Conservation (phyloP, 1,140 invertebrate genomes). For the Neelides sp. region DNA sequence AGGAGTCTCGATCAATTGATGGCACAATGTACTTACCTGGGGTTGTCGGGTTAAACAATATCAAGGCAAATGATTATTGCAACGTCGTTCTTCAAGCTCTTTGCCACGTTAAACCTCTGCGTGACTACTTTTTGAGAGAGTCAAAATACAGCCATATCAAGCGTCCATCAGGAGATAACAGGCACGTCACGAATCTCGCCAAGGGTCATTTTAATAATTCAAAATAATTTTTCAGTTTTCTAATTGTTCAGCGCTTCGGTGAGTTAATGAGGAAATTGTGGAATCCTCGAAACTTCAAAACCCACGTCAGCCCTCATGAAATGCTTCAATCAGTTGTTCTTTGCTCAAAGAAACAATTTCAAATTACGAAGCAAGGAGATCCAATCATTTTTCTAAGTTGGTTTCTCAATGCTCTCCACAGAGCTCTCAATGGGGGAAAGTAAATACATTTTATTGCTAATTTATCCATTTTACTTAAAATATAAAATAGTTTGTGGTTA, state of each 20-base stretch:
- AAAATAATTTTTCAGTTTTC: constrained; percentile 40
- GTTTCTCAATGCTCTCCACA: constrained; percentile 87
- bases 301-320: constrained; percentile 98
- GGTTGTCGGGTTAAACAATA: constrained; percentile 95
- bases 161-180: constrained; percentile 80
- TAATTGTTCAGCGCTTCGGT: constrained; percentile 92
- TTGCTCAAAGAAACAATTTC: constrained; percentile 95
- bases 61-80: constrained; percentile 98
- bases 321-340: constrained; percentile 98
- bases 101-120: constrained; percentile 81
- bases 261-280: constrained; percentile 95
- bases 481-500: constrained; percentile 9
- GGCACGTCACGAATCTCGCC: constrained; percentile 31
- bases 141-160: constrained; percentile 80
- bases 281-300: constrained; percentile 98
- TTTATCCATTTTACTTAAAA: background rate
- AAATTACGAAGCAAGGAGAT: constrained; percentile 97
- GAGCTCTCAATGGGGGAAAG: constrained; percentile 74
- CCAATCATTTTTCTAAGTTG: constrained; percentile 93
- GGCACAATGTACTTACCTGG: constrained; percentile 92
- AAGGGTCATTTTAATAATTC: constrained; percentile 25
- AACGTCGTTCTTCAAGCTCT: constrained; percentile 95
- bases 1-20: constrained; percentile 82
- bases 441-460: constrained; percentile 11
- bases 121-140: constrained; percentile 90